These are phyloP conservation scores for Microcebus tavaratra DNA, from an alignment of 2,113 vertebrate genomes.

Conservation along the genomic window DNA sequence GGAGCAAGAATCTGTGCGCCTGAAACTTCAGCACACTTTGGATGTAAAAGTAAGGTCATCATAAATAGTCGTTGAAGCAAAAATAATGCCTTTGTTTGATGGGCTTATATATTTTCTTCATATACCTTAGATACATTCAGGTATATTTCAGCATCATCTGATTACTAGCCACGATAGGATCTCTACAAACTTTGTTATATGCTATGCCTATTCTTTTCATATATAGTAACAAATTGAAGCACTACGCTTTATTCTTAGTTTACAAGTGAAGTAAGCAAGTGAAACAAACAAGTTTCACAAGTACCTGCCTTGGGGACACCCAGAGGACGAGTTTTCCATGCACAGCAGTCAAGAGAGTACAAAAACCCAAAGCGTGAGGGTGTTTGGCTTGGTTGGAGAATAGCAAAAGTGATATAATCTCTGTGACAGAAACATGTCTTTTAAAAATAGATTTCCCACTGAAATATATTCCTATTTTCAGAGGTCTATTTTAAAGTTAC, in stretches of 20 bases:
- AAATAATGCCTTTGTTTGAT: not conserved
- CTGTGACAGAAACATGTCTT: not conserved
- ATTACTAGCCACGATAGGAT: not conserved
- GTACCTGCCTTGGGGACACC: not conserved
- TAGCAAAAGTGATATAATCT: not conserved
- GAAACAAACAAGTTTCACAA: not conserved
- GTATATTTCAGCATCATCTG: not conserved
- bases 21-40: slow-evolving; percentile 90
- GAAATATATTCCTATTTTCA: not conserved
- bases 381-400: not conserved
- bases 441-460: not conserved
- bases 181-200: not conserved
- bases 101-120: not conserved
- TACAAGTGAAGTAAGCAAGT: not conserved
- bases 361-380: not conserved
- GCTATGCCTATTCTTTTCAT: not conserved
- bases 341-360: not conserved
- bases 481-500: not conserved
- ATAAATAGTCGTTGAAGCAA: not conserved
- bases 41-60: slow-evolving; percentile 86
- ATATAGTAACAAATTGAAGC: not conserved
- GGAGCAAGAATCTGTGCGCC: slow-evolving; percentile 87
- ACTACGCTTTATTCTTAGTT: not conserved
- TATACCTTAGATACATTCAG: not conserved
- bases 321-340: not conserved